A percentile compares a stretch with the other conserved stretches of the same genome.
These are phyloP conservation scores for Bos indicus DNA, from an alignment of 2,113 vertebrate genomes.

Conservation along the genomic window DNA sequence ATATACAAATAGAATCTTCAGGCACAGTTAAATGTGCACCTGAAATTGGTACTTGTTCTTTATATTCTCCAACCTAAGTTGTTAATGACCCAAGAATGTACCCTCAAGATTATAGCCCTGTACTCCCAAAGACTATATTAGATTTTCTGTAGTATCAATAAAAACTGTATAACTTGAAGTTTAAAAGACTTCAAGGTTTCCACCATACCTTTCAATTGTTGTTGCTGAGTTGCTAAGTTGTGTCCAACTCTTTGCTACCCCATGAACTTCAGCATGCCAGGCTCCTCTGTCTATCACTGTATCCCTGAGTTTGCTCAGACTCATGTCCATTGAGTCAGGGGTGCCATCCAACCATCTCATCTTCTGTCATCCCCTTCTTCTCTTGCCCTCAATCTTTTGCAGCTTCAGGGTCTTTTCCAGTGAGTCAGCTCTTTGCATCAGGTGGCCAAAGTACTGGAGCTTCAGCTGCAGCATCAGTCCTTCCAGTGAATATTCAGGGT, in stretches of 20 bases:
- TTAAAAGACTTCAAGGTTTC: background rate
- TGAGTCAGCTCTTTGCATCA: background rate
- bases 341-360: background rate
- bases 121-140: background rate
- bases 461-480: background rate
- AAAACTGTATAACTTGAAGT: background rate
- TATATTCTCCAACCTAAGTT: background rate
- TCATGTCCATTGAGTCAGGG: background rate
- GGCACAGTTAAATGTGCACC: background rate
- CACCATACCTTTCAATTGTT: background rate
- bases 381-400: background rate
- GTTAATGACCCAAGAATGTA: background rate
- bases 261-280: background rate
- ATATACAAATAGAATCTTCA: background rate
- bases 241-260: background rate
- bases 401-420: background rate
- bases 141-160: background rate
- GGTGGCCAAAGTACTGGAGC: background rate
- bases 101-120: background rate
- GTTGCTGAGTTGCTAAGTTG: background rate
- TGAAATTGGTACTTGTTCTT: background rate
- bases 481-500: background rate
- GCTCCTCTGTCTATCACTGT: background rate
- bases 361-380: background rate
- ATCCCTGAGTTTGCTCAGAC: background rate